phyloP scores from a whole-genome alignment of 2,888 invertebrate species.

The Lycia hirtaria region DNA sequence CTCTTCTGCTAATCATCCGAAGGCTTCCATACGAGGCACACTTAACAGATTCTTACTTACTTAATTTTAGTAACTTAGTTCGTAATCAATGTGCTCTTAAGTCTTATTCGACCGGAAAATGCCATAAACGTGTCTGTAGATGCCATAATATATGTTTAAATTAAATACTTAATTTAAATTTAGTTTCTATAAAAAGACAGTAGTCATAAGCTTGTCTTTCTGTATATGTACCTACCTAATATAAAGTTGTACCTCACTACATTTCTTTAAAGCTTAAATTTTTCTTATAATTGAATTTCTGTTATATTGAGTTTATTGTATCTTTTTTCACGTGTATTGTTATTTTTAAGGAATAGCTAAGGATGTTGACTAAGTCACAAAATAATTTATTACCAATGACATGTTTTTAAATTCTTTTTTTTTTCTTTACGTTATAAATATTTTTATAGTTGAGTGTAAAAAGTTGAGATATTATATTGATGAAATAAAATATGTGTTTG shows the following conservation, averaged over 20 bases:
- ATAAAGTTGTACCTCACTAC: constrained; percentile 66
- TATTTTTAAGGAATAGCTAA: constrained; percentile 61
- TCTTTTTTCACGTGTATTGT: constrained; percentile 57
- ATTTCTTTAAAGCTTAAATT: constrained; percentile 61
- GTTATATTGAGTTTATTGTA: constrained; percentile 45
- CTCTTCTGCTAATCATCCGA: constrained; percentile 2
- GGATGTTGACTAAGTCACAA: constrained; percentile 83
- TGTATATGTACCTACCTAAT: constrained; percentile 50
- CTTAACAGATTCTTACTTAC: constrained; percentile 8
- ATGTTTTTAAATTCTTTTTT: constrained; percentile 80
- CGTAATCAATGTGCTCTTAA: constrained; percentile 35
- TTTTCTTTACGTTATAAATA: constrained; percentile 64
- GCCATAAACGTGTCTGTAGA: constrained; percentile 79
- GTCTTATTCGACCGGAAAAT: constrained; percentile 55
- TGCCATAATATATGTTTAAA: constrained; percentile 69
- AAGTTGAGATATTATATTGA: constrained; percentile 72
- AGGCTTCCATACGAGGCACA: constrained; percentile 13
- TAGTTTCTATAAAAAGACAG: constrained; percentile 57
- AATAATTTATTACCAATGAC: constrained; percentile 85
- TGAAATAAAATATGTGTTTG: constrained; percentile 62
- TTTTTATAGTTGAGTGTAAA: constrained; percentile 75
- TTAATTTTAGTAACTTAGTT: constrained; percentile 26
- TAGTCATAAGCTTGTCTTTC: constrained; percentile 65
- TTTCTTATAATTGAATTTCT: constrained; percentile 51
- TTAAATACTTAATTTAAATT: constrained; percentile 52